Percentiles rank a stretch among this genome's conserved stretches.
These are phyloP conservation scores for Zhuqinia jingwanae DNA, from an alignment of 2,888 invertebrate species.

Conservation along the genomic window DNA sequence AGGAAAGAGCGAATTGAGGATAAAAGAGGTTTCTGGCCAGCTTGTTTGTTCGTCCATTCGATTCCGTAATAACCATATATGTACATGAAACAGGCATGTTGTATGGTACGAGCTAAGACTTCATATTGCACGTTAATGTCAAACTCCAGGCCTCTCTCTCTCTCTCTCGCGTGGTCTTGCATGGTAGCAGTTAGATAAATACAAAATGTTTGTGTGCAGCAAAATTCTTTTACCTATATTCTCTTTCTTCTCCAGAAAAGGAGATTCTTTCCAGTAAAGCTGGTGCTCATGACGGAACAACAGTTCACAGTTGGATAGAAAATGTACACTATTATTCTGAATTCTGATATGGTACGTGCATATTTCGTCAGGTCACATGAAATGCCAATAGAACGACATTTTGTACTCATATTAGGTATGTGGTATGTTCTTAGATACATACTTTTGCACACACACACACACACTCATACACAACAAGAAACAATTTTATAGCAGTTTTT, in stretches of 20 bases:
- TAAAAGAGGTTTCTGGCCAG: slow-evolving; percentile 44
- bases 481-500: background rate
- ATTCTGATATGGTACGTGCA: slow-evolving; percentile 48
- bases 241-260: slow-evolving; percentile 44
- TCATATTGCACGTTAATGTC: slow-evolving; percentile 71
- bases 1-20: slow-evolving; percentile 32
- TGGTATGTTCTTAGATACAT: no score
- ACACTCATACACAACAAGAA: slow-evolving; percentile 9
- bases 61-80: slow-evolving; percentile 4
- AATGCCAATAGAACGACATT: slow-evolving; percentile 63
- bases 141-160: slow-evolving; percentile 51
- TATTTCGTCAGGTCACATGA: slow-evolving; percentile 56
- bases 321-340: slow-evolving; percentile 23
- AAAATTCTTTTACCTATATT: slow-evolving; percentile 24
- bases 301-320: slow-evolving; percentile 67
- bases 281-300: slow-evolving; percentile 46
- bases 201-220: slow-evolving; percentile 52
- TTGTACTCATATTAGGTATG: slow-evolving; percentile 30
- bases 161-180: background rate
- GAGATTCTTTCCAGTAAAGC: slow-evolving; percentile 54
- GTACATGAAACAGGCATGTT: background rate
- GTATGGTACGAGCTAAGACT: slow-evolving; percentile 57
- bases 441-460: no score
- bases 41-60: slow-evolving; percentile 63
- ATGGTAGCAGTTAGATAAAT: slow-evolving; percentile 25